phyloP scores from a whole-genome alignment of 2,888 invertebrate species.

The Drosophila borealis region DNA sequence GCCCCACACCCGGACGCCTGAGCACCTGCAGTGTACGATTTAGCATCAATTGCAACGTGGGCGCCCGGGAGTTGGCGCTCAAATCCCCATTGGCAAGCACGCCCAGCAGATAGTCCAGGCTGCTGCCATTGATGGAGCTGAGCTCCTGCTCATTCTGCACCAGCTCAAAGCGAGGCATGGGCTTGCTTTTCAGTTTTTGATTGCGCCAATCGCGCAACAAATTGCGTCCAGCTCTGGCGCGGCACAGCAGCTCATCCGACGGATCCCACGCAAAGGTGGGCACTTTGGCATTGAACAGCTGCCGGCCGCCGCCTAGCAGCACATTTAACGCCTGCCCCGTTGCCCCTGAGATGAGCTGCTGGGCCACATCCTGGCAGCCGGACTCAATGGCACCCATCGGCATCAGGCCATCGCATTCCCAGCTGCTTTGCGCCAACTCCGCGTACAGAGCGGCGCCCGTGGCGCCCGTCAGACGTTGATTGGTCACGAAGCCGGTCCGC shows the following conservation, averaged over 20 bases:
- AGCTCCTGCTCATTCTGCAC: conserved; percentile 89
- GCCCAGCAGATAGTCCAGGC: conserved; percentile 91
- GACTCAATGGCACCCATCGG: conserved; percentile 85
- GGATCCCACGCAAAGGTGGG: conserved; percentile 86
- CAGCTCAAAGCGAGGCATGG: conserved; percentile 46
- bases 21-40: conserved; percentile 90
- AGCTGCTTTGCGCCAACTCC: conserved; percentile 89
- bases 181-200: conserved; percentile 85
- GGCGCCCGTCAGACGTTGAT: conserved; percentile 93
- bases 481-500: conserved; percentile 94
- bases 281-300: conserved; percentile 87
- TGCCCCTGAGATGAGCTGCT: conserved; percentile 91
- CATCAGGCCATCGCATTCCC: conserved; percentile 92
- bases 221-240: conserved; percentile 89
- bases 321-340: conserved; percentile 87
- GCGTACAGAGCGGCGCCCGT: conserved; percentile 92
- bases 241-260: conserved; percentile 87
- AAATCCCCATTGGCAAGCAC: conserved; percentile 92
- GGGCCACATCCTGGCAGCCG: conserved; percentile 92
- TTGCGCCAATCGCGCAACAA: conserved; percentile 89
- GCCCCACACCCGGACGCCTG: conserved; percentile 88
- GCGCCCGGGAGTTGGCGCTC: conserved; percentile 87
- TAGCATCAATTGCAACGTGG: conserved; percentile 91
- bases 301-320: conserved; percentile 93
- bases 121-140: conserved; percentile 86